Conservation (phyloP, 1,140 invertebrate species). For the Caenorhabditis latens region DNA sequence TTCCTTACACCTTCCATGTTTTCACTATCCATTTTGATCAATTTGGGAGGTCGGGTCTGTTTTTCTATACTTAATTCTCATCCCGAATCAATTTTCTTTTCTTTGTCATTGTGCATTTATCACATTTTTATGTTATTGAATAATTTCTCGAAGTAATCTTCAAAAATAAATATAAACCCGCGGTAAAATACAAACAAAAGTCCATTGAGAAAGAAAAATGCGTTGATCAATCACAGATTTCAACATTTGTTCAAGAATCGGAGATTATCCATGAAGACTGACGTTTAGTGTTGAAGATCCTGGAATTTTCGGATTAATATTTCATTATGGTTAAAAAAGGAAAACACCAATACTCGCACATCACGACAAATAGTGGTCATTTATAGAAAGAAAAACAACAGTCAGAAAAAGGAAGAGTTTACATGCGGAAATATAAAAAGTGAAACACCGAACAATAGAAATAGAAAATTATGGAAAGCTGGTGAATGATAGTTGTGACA, state of each 20-base stretch:
- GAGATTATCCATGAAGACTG: constrained; percentile 39
- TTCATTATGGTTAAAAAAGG: neutral
- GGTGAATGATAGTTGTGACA: neutral
- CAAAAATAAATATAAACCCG: constrained; percentile 27
- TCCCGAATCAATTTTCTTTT: neutral
- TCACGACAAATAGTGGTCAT: too few relatives aligned
- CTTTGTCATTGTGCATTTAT: neutral
- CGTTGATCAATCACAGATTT: constrained; percentile 33
- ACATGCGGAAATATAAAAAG: too few relatives aligned
- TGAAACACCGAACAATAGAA: neutral
- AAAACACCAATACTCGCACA: too few relatives aligned
- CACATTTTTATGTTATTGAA: neutral
- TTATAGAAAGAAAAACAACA: too few relatives aligned
- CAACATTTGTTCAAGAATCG: neutral
- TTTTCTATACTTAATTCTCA: constrained; percentile 35
- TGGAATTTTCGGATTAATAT: constrained; percentile 6
- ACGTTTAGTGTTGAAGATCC: constrained; percentile 54
- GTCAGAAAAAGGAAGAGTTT: too few relatives aligned
- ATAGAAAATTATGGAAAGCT: neutral
- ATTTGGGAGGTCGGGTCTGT: neutral
- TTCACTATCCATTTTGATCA: neutral
- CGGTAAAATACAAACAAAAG: neutral
- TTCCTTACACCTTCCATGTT: constrained; percentile 7
- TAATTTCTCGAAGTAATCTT: neutral
- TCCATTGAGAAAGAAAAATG: neutral